phyloP scores from a whole-genome alignment of 2,113 vertebrate genomes.

The Lichenostomus cassidix region DNA sequence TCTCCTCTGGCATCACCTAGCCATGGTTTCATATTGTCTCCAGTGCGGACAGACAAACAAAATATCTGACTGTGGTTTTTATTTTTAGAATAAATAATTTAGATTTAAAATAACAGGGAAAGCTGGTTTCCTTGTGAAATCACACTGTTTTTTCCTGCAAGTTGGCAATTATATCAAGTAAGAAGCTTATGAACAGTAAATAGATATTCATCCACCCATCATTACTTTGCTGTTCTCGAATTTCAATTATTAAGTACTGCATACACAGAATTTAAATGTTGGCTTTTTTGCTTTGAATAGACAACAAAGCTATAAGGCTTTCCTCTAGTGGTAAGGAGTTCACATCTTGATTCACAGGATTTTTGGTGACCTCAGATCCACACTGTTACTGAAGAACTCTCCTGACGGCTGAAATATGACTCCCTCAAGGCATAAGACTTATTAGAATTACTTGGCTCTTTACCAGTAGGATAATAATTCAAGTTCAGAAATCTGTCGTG shows the following conservation, averaged over 20 bases:
- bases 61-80: not conserved
- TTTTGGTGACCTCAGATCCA: slow-evolving; percentile 6
- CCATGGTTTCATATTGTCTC: not conserved
- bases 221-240: not conserved
- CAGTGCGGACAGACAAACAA: not conserved
- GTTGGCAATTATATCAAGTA: not conserved
- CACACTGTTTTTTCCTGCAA: not conserved
- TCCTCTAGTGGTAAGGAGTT: not conserved
- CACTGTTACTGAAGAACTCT: not conserved
- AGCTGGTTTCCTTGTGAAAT: not conserved
- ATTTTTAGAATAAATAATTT: not conserved
- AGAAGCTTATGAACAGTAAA: not conserved
- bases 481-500: not conserved
- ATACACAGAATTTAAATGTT: not conserved
- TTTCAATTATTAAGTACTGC: not conserved
- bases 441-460: not conserved
- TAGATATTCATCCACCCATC: not conserved
- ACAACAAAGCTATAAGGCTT: slow-evolving; percentile 7
- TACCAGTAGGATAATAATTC: not conserved
- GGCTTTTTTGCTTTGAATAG: not conserved
- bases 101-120: not conserved
- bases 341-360: not conserved
- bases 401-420: slow-evolving; percentile 4
- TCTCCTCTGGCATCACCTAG: not conserved
- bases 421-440: not conserved